Conservation (phyloP, 2,113 vertebrate genomes). For the Leucoraja erinaceus region DNA sequence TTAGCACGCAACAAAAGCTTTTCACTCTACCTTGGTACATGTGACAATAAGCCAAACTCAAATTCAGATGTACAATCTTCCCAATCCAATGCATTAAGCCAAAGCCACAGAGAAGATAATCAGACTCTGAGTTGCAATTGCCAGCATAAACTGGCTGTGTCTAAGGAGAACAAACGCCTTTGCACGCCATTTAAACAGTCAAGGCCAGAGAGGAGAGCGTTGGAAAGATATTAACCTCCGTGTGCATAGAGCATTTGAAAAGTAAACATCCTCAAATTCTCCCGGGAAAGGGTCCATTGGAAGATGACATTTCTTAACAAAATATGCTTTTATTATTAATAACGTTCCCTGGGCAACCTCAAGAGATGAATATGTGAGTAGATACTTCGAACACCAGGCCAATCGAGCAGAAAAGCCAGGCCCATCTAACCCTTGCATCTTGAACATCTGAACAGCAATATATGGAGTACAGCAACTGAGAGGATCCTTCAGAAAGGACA, state of each 20-base stretch:
- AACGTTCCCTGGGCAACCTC: background rate
- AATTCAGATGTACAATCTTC: too few species aligned
- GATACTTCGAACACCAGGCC: background rate
- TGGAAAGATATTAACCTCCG: background rate
- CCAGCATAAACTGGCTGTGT: background rate
- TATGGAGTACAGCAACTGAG: background rate
- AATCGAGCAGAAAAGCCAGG: background rate
- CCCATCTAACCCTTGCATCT: background rate
- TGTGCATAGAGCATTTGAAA: background rate
- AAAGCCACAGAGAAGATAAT: background rate
- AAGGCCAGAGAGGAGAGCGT: background rate
- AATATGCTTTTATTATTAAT: conserved; percentile 4
- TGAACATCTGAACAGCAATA: background rate
- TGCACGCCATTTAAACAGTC: background rate
- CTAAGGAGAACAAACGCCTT: background rate
- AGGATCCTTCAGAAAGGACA: too few species aligned
- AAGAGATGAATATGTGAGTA: background rate
- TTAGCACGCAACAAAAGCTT: too few species aligned
- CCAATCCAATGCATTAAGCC: background rate
- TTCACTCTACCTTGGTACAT: too few species aligned
- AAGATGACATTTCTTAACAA: background rate
- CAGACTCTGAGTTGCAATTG: background rate
- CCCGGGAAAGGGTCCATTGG: background rate
- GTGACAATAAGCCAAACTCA: too few species aligned
- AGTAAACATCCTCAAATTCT: background rate